Base-by-base conservation (phyloP, 2,888 invertebrate species). In the Rhynchonema sp. region DNA sequence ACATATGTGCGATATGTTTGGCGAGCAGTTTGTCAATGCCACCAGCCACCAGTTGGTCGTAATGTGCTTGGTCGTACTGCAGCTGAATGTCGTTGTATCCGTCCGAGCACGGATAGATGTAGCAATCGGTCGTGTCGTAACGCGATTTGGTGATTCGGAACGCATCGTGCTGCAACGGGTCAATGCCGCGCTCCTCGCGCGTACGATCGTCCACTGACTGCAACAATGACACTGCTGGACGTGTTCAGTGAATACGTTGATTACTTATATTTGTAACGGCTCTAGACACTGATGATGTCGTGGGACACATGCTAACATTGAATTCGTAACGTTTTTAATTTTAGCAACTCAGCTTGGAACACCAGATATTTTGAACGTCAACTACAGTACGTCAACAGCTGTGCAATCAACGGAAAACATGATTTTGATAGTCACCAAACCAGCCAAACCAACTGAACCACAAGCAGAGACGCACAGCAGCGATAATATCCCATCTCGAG, bases 71-170 rank as follows among this genome's bases (percentile, higher is more conserved):
- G 73, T 96, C 90, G 74, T 87, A 87, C 58, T 85, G 26, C n/a
- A 56, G 46, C 59, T 85, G 83, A 67, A 96, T 86, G 77, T 99
- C 96, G 74, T 96, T 98, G 78, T 87, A 98, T 68, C 65, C 46
- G 30, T 27, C 86, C 60, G 88, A 86, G 68, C 85, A 83, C 20
- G 85, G 83, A 59, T 92, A 90, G 49, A 99, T 80, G 76, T 98
- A 99, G 27, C 88, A 90, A 75, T 94, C 92, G 59, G 98, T 91
- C 17, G 94, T 91, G 76, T 92, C 96, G 75, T 96, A 99, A 63
- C 98, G 81, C 1, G 94, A 94, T 77, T 98, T 98, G 55, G 75
- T 72, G 67, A 92, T 89, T 63, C 82, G 81, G 76, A 86, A 88
- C 76, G 84, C 84, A 72, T 84, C 63, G 26, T 64, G 63, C 28